Evolutionary conservation across 2,113 vertebrate genomes (phyloP), one percentile per base, ranked within the genome.

Genomic region (Paralichthys olivaceus): DNA sequence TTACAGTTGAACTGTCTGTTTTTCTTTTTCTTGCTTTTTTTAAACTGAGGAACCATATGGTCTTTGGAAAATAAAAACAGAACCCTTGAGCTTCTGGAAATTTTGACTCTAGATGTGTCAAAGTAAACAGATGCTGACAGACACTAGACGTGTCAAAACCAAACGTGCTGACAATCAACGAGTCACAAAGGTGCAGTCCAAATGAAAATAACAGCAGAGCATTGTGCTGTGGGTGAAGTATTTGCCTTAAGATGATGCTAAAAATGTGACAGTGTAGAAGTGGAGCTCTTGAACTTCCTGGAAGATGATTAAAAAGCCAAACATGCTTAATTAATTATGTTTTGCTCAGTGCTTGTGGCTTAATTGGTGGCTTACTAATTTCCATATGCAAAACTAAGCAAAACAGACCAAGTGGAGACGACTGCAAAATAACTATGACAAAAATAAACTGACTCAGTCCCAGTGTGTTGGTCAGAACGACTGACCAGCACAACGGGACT

Each of bases 241-340:
- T 67, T 5, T 80, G 45, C 78, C 73, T 70, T 63, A 55, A 83
- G 84, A 67, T 23, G 68, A 64, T 29, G 75, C 70, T 77, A 75
- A 83, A 84, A 66, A 73, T 69, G 54, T 59, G 57, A 59, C 43
- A 14, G 45, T 47, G 66, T 66, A 63, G 72, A 72, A 66, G 66
- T 81, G 87, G 25, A 66, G 86, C 79, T 81, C 40, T 59, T 73
- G 69, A 81, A 84, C 88, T 85, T 92, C 86, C 87, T 82, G 90
- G 78, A 83, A 90, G 84, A 79, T 82, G 58, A 90, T 91, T 89
- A 86, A 89, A 89, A 87, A 90, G 51, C 51, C 81, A 92, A 92
- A 91, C 84, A 84, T 69, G 61, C 68, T 87, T 75, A 89, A 91
- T 92, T 80, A 92, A 87, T 87, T 56, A 89, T 88, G 67, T 86